Evolutionary conservation across 2,797 vertebrate species (phyloP).

Genomic region (Thunnus albacares): DNA sequence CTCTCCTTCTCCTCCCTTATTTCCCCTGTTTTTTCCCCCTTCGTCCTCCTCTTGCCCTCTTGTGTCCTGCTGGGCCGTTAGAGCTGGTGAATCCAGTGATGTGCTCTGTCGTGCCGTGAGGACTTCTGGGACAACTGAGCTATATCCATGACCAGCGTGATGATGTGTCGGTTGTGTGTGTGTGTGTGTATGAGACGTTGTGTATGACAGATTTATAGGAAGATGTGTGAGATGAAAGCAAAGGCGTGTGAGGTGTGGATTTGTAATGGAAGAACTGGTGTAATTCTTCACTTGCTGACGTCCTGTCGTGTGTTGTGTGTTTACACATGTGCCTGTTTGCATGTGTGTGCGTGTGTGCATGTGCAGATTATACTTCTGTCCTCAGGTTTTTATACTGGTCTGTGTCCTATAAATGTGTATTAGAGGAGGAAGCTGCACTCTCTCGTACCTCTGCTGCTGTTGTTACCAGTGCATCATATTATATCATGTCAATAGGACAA

Average conservation of each 20-base stretch:
- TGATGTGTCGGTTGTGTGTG: slow-evolving; percentile 9
- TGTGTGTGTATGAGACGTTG: background rate
- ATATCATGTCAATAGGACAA: background rate
- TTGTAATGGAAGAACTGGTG: slow-evolving; percentile 16
- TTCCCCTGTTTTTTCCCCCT: slow-evolving; percentile 25
- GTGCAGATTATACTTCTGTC: slow-evolving; percentile 15
- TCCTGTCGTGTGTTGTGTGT: slow-evolving; percentile 40
- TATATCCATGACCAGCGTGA: slow-evolving; percentile 45
- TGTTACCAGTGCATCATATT: slow-evolving; percentile 16
- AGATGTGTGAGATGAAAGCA: slow-evolving; percentile 12
- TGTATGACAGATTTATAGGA: slow-evolving; percentile 39
- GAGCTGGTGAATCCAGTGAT: slow-evolving; percentile 52
- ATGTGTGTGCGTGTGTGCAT: slow-evolving; percentile 8
- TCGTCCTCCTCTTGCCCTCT: slow-evolving; percentile 70
- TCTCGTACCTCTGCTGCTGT: slow-evolving; percentile 34
- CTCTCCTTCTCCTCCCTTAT: slow-evolving; percentile 14
- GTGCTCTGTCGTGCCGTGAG: slow-evolving; percentile 55
- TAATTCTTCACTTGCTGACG: slow-evolving; percentile 16
- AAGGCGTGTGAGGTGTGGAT: slow-evolving; percentile 42
- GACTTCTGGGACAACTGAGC: slow-evolving; percentile 38
- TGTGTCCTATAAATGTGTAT: background rate
- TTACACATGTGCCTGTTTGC: slow-evolving; percentile 25
- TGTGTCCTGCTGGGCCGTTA: slow-evolving; percentile 65
- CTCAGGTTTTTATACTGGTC: slow-evolving; percentile 7
- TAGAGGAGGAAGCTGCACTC: slow-evolving; percentile 19